Conservation (phyloP, 2,888 invertebrate species). For the Drosophila rubida region DNA sequence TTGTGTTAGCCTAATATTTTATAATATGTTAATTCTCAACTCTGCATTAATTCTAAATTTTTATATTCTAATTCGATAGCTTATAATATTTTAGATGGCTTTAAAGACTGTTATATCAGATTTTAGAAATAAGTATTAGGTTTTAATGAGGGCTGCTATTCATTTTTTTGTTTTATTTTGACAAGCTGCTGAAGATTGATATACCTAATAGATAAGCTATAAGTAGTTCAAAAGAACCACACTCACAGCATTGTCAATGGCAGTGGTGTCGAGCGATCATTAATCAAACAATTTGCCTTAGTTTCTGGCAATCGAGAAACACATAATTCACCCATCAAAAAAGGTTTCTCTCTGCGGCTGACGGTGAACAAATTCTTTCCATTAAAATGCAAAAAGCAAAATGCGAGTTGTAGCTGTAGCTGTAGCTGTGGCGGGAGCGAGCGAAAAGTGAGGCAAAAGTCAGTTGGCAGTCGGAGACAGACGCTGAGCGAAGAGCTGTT, state of each 20-base stretch:
- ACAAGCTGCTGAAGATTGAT: neutral
- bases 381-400: conserved; percentile 68
- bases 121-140: neutral
- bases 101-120: too few relatives aligned
- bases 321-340: conserved; percentile 54
- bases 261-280: conserved; percentile 45
- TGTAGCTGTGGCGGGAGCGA: conserved; percentile 20
- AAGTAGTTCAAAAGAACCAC: conserved; percentile 27
- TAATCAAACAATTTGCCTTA: conserved; percentile 71
- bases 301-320: conserved; percentile 49
- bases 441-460: conserved; percentile 40
- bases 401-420: neutral
- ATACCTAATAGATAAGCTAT: conserved; percentile 11
- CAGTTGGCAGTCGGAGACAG: conserved; percentile 9
- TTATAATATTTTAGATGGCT: too few relatives aligned
- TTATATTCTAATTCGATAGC: too few relatives aligned
- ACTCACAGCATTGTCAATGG: conserved; percentile 10
- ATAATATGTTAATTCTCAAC: too few relatives aligned
- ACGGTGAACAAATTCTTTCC: conserved; percentile 61
- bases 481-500: conserved; percentile 15
- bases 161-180: neutral
- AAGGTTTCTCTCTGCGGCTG: conserved; percentile 51
- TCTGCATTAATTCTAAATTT: too few relatives aligned
- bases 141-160: neutral
- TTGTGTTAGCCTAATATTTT: too few relatives aligned